Evolutionary conservation across 1,140 invertebrate genomes (phyloP).

Genomic region (Akabosia matsudoensis): DNA sequence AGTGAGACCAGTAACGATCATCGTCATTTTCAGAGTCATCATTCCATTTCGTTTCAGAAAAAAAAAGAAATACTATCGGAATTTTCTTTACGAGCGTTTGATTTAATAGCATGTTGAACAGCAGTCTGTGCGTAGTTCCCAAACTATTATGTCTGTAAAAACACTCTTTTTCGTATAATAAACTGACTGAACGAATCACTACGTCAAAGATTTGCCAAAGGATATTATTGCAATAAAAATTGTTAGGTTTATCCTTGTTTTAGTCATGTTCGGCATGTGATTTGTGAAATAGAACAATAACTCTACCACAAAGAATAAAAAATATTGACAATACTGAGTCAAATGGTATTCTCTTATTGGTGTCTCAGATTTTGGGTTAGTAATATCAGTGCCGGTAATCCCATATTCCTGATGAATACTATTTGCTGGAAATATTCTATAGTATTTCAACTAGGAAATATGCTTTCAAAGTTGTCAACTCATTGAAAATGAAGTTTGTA

Average conservation of each 20-base stretch:
- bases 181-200: too few relatives aligned
- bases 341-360: not conserved
- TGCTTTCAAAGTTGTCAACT: too few relatives aligned
- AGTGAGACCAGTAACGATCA: not conserved
- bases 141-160: too few relatives aligned
- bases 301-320: not conserved
- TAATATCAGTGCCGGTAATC: not conserved
- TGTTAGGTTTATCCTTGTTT: not conserved
- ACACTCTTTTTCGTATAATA: too few relatives aligned
- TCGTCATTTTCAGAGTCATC: not conserved
- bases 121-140: not conserved
- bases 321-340: too few relatives aligned
- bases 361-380: not conserved
- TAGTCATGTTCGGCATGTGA: not conserved
- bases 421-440: too few relatives aligned
- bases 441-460: too few relatives aligned
- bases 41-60: not conserved
- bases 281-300: not conserved
- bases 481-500: too few relatives aligned
- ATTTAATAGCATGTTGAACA: too few relatives aligned
- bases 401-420: not conserved
- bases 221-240: too few relatives aligned
- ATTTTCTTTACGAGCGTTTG: too few relatives aligned
- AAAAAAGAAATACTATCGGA: not conserved
- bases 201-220: too few relatives aligned